Evolutionary conservation across 2,113 vertebrate genomes (phyloP), one percentile per base, ranked within the genome.

Genomic region (Takifugu flavidus): DNA sequence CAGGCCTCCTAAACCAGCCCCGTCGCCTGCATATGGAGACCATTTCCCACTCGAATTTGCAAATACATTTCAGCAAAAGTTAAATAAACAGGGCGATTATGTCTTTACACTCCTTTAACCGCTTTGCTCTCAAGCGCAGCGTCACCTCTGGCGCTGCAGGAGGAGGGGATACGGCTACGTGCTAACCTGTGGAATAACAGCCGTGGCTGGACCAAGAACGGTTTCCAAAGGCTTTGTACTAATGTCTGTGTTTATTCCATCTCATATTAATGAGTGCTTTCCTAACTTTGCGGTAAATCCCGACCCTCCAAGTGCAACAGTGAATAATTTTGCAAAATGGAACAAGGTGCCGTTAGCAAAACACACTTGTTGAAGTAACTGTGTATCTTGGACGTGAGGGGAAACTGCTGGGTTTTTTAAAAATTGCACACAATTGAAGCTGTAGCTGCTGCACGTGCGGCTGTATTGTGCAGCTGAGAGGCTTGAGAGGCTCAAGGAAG

Each of bases 51-150:
- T 56, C 53, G 12, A 47, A 60, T 15, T 51, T 70, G 79, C 77
- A 83, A 88, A 87, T 74, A 74, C 71, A 78, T 88, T 83, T 83
- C 70, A 71, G 65, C 70, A 56, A 70, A 87, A 42, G 67, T 87
- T 83, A 86, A 83, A 86, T 70, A 88, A 89, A 91, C 85, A 87
- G 66, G 51, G 43, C 68, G 73, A 87, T 82, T 81, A 82, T 76
- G 64, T 70, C 62, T 78, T 88, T 85, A 72, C 84, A 86, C 85
- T 87, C 69, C 68, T 83, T 74, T 73, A 82, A 82, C 71, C 77
- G 75, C 77, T 77, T 82, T 80, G 67, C 72, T 82, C 70, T 83
- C 76, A 74, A 78, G 76, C 75, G 79, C 79, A 81, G 68, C 72
- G 52, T 82, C 82, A 84, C 78, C 69, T 79, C 60, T 53, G 59